A percentile compares a stretch with the other conserved stretches of the same genome.
phyloP scores from a whole-genome alignment of 2,888 invertebrate genomes.

The Rotaria magnacalcarata region DNA sequence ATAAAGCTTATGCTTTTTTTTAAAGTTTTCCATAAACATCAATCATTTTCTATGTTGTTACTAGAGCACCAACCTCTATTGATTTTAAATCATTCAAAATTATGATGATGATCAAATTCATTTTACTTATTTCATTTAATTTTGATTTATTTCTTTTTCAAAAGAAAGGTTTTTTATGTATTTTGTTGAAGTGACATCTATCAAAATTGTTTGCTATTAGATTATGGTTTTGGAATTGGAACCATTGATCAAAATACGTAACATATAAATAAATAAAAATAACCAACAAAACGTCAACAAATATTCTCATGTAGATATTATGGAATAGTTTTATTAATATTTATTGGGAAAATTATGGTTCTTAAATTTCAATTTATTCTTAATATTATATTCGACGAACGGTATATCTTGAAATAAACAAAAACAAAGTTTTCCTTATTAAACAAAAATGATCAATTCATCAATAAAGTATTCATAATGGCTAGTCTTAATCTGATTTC shows the following conservation, averaged over 20 bases:
- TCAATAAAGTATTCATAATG: neutral
- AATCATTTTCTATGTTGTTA: neutral
- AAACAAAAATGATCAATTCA: neutral
- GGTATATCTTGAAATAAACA: too few species aligned
- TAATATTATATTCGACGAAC: too few species aligned
- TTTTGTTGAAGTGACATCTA: neutral
- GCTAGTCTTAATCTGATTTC: neutral
- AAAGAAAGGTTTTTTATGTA: neutral
- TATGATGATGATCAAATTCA: neutral
- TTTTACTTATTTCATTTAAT: neutral
- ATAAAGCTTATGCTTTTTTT: neutral
- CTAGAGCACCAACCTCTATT: neutral
- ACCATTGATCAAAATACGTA: conserved; percentile 19
- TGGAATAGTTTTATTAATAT: neutral
- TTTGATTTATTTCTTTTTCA: neutral
- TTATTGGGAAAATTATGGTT: too few species aligned
- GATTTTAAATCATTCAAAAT: neutral
- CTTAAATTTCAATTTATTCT: too few species aligned
- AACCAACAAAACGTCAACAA: neutral
- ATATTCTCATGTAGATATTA: neutral
- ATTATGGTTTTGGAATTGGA: neutral
- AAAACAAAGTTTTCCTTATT: neutral
- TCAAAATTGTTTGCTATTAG: neutral
- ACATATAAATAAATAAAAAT: conserved; percentile 20
- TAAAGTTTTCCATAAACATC: neutral